Percentiles rank a stretch among this genome's conserved stretches.
phyloP scores from a whole-genome alignment of 2,888 invertebrate species.

The Dinocampus coccinellae region DNA sequence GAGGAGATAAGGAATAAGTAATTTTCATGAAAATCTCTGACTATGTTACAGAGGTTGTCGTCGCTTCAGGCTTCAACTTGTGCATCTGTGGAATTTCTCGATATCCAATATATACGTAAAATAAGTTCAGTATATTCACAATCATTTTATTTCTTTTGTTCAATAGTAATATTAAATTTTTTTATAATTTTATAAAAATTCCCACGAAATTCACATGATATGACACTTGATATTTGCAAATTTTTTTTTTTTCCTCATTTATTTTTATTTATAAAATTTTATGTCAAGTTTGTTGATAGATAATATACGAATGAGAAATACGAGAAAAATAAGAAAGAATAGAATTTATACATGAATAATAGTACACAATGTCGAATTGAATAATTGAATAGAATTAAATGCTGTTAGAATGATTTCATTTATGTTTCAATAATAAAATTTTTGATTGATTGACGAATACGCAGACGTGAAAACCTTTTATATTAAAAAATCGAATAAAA shows the following conservation, averaged over 20 bases:
- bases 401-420: too few species aligned
- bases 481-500: too few species aligned
- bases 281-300: neutral
- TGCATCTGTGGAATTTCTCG: constrained; percentile 32
- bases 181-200: too few species aligned
- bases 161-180: constrained; percentile 31
- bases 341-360: neutral
- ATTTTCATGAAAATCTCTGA: constrained; percentile 32
- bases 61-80: neutral
- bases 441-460: neutral
- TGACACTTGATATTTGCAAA: too few species aligned
- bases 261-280: too few species aligned
- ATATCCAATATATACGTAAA: constrained; percentile 21
- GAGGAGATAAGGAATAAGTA: constrained; percentile 27
- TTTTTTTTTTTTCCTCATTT: too few species aligned
- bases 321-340: neutral
- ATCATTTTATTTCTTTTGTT: neutral
- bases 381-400: too few species aligned
- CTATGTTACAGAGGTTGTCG: constrained; percentile 11
- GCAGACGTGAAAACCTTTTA: neutral
- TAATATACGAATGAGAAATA: neutral
- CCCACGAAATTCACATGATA: too few species aligned
- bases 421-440: too few species aligned
- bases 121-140: neutral
- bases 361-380: too few species aligned